phyloP scores from a whole-genome alignment of 2,888 invertebrate species.

The Drosophila colorata region DNA sequence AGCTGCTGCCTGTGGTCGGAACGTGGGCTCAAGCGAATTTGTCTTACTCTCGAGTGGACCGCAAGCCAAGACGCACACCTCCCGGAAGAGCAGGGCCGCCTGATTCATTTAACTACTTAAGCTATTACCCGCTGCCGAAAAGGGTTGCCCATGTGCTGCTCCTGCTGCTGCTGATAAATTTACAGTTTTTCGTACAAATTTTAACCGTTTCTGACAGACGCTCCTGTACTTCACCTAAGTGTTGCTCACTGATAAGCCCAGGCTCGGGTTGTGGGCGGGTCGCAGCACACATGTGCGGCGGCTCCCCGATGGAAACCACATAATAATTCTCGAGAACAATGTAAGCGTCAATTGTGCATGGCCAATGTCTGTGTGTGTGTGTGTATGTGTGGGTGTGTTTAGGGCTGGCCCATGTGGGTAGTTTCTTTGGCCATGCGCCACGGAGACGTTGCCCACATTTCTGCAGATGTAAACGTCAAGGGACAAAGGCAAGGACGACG shows the following conservation, averaged over 20 bases:
- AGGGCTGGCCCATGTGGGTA: constrained; percentile 58
- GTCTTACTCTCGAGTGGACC: constrained; percentile 62
- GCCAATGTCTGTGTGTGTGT: constrained; percentile 49
- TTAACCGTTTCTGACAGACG: constrained; percentile 52
- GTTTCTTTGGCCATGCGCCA: constrained; percentile 57
- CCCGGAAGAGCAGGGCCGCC: constrained; percentile 5
- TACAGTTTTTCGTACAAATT: constrained; percentile 58
- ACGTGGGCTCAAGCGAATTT: constrained; percentile 56
- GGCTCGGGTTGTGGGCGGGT: constrained; percentile 26
- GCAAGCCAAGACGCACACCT: constrained; percentile 51
- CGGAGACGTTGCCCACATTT: constrained; percentile 68
- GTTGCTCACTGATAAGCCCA: constrained; percentile 68
- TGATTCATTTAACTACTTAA: constrained; percentile 76
- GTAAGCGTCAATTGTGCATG: constrained; percentile 78
- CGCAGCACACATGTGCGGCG: constrained; percentile 47
- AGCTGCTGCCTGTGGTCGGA: constrained; percentile 48
- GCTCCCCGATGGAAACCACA: constrained; percentile 81
- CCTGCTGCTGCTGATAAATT: constrained; percentile 63
- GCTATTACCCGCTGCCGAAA: constrained; percentile 41
- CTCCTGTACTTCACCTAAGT: constrained; percentile 64
- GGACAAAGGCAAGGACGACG: constrained; percentile 56
- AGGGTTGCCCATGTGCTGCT: constrained; percentile 56
- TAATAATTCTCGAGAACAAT: constrained; percentile 82
- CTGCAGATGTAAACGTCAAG: constrained; percentile 62
- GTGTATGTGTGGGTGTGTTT: constrained; percentile 24